These are phyloP conservation scores for Micronycteris hirsuta DNA, from an alignment of 2,113 vertebrate species.

Conservation along the genomic window DNA sequence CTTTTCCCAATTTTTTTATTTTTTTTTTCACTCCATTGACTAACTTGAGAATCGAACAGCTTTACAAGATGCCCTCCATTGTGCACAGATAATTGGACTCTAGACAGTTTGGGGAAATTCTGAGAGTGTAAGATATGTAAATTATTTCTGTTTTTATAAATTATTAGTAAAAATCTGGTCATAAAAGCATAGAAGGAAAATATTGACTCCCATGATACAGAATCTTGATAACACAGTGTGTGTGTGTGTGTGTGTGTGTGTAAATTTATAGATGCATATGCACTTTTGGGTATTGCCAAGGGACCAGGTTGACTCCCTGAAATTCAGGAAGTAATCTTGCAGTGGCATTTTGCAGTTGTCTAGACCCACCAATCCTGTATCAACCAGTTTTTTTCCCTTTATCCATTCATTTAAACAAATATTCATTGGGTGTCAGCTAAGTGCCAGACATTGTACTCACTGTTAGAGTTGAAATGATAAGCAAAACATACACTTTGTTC, in stretches of 20 bases:
- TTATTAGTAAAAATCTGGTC: neutral
- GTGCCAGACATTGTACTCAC: neutral
- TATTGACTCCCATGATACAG: neutral
- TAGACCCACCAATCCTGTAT: neutral
- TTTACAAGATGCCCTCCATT: neutral
- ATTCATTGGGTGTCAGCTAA: neutral
- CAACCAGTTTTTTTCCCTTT: neutral
- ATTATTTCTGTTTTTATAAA: neutral
- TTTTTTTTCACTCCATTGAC: neutral
- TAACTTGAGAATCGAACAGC: neutral
- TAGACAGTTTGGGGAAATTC: neutral
- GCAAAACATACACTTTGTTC: neutral
- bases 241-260: neutral
- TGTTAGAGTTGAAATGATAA: neutral
- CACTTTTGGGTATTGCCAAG: neutral
- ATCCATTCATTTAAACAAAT: neutral
- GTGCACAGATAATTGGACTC: neutral
- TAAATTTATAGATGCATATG: neutral
- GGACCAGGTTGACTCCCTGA: neutral
- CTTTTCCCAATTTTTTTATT: neutral
- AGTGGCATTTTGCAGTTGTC: neutral
- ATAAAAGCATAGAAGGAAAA: neutral
- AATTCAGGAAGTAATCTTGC: conserved; percentile 10
- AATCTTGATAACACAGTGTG: neutral
- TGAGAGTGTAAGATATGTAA: neutral